Conservation (phyloP, 2,113 vertebrate genomes). For the Malaclemys terrapin region DNA sequence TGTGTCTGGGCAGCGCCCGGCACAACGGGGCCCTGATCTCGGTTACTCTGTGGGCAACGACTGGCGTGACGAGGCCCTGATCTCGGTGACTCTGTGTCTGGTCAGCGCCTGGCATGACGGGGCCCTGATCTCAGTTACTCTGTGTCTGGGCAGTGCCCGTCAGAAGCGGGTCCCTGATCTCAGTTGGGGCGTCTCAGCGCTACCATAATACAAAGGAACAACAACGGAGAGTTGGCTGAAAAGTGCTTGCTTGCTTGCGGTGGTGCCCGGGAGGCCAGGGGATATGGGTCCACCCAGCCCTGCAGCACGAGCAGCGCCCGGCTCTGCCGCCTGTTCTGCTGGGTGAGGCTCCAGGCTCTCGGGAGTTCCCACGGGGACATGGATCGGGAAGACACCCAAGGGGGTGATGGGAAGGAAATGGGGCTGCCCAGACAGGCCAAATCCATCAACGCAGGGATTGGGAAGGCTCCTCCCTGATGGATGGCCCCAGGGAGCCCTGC, state of each 20-base stretch:
- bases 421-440: not conserved
- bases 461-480: not conserved
- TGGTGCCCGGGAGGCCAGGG: not conserved
- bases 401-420: not conserved
- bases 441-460: not conserved
- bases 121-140: too few relatives aligned
- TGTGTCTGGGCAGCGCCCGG: too few relatives aligned
- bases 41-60: too few relatives aligned
- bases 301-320: not conserved
- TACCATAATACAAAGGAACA: not conserved
- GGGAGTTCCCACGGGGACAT: not conserved
- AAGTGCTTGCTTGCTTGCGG: not conserved
- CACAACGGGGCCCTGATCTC: accelerated
- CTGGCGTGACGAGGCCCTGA: too few relatives aligned
- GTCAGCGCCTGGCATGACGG: too few relatives aligned
- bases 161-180: too few relatives aligned
- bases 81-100: too few relatives aligned
- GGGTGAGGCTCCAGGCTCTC: not conserved
- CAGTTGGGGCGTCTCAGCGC: not conserved
- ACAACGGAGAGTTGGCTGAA: too few relatives aligned
- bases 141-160: too few relatives aligned
- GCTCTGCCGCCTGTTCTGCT: not conserved
- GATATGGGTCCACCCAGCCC: not conserved
- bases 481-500: not conserved
- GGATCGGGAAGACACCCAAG: not conserved